Percentiles rank a stretch among this genome's conserved stretches.
Evolutionary conservation across 92 coral and sea anemone species (phyloP).

Genomic region (Parazoanthus atlanticus): DNA sequence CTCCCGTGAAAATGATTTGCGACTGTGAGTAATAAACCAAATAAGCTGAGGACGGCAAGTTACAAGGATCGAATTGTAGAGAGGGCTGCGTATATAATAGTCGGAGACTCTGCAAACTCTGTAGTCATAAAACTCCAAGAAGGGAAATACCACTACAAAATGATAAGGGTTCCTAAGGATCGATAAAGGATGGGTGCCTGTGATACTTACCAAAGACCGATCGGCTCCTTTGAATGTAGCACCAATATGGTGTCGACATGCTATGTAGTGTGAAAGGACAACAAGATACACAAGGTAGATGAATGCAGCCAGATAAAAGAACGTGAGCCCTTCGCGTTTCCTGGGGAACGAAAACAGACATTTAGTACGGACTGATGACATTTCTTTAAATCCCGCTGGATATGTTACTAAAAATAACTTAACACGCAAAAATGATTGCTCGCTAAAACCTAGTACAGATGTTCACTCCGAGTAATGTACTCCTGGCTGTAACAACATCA

Average conservation of each 20-base stretch:
- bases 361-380: neutral
- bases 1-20: neutral
- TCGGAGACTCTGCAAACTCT: no score
- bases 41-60: no score
- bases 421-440: neutral
- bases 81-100: no score
- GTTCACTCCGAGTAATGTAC: no score
- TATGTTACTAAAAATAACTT: neutral
- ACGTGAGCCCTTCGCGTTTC: conserved; percentile 58
- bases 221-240: neutral
- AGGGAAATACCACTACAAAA: no score
- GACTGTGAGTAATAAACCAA: neutral
- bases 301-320: conserved; percentile 57
- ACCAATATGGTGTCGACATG: conserved; percentile 4
- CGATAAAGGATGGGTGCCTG: neutral
- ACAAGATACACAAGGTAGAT: conserved; percentile 53
- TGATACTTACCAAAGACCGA: neutral
- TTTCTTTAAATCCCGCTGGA: neutral
- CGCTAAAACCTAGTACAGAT: no score
- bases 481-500: no score
- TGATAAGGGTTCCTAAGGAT: neutral
- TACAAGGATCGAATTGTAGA: no score
- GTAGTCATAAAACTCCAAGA: no score
- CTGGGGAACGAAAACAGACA: conserved; percentile 29
- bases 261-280: conserved; percentile 53